Base-by-base conservation (phyloP, 2,797 vertebrate genomes). In the Lateolabrax maculatus region DNA sequence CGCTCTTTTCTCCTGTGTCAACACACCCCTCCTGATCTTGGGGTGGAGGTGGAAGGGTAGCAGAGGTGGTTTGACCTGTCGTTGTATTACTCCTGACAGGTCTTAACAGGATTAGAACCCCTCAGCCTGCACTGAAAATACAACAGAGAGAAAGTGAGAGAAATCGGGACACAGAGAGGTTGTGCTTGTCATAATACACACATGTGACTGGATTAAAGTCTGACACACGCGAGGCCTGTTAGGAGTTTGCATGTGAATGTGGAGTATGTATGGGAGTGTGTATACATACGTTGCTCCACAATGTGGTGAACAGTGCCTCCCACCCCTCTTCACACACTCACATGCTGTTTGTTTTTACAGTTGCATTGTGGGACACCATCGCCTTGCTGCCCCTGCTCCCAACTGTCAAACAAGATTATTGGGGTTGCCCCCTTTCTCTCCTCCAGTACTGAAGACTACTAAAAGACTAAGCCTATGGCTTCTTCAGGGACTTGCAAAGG, bases 41-140 rank as follows among this genome's bases (percentile, higher is more conserved):
- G 77, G 71, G 71, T 55, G 65, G 77, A 0, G 57, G 74, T 19
- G 64, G 75, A 63, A 37, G 44, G 73, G 66, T 74, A 55, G 77
- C 74, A 34, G 46, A 6, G 27, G 80, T 43, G 79, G 84, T 86
- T 77, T 79, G 72, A 90, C 91, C 89, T 84, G 72, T 84, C 64
- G 70, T 83, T 91, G 89, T 91, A 90, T 91, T 90, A 87, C 78
- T 80, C 86, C 80, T 92, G 93, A 92, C 92, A 94, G 89, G 93
- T 92, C 91, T 94, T 93, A 94, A 95, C 94, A 94, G 92, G 92
- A 94, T 95, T 94, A 93, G 71, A 90, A 88, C 81, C 83, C 92
- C 87, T 56, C 90, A 58, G 91, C 90, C 92, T 87, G 89, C 89
- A 58, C 58, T 23, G 63, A 74, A 80, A 84, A 66, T 86, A 80